Percentiles rank a stretch among this genome's conserved stretches.
These are phyloP conservation scores for Fregata magnificens DNA, from an alignment of 2,113 vertebrate species.

Conservation along the genomic window DNA sequence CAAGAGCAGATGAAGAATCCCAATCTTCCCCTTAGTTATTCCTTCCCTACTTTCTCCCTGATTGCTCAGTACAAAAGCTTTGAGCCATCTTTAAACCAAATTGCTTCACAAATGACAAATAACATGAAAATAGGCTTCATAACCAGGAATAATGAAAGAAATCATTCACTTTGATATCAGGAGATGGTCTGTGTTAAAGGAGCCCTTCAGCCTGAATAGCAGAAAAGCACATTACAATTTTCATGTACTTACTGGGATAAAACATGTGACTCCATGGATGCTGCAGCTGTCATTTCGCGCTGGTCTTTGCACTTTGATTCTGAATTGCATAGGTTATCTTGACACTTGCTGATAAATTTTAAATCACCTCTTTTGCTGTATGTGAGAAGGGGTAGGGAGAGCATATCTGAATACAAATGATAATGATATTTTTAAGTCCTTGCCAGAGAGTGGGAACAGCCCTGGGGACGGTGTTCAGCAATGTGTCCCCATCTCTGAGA, in stretches of 20 bases:
- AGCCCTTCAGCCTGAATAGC: constrained; percentile 58
- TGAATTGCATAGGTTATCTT: constrained; percentile 56
- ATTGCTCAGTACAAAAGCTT: constrained; percentile 57
- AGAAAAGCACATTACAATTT: constrained; percentile 56
- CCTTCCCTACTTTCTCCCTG: constrained; percentile 26
- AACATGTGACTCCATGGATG: constrained; percentile 48
- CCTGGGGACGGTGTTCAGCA: fast-evolving
- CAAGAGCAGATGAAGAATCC: constrained; percentile 2
- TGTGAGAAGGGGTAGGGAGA: background rate
- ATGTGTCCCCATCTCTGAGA: background rate
- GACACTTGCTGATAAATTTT: constrained; percentile 61
- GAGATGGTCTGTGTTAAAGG: constrained; percentile 50
- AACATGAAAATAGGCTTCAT: constrained; percentile 67
- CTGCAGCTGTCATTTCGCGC: constrained; percentile 37
- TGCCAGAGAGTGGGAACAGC: background rate
- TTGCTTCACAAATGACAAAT: constrained; percentile 71
- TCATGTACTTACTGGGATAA: constrained; percentile 55
- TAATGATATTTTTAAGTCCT: background rate
- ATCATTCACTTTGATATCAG: constrained; percentile 63
- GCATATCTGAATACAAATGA: constrained; percentile 19
- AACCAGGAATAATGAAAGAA: constrained; percentile 68
- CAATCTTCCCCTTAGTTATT: constrained; percentile 22
- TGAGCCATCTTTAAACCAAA: constrained; percentile 45
- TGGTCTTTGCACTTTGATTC: constrained; percentile 38
- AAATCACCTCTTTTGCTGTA: constrained; percentile 37